Evolutionary conservation across 1,140 invertebrate species (phyloP).

Genomic region (Pissodes strobi): DNA sequence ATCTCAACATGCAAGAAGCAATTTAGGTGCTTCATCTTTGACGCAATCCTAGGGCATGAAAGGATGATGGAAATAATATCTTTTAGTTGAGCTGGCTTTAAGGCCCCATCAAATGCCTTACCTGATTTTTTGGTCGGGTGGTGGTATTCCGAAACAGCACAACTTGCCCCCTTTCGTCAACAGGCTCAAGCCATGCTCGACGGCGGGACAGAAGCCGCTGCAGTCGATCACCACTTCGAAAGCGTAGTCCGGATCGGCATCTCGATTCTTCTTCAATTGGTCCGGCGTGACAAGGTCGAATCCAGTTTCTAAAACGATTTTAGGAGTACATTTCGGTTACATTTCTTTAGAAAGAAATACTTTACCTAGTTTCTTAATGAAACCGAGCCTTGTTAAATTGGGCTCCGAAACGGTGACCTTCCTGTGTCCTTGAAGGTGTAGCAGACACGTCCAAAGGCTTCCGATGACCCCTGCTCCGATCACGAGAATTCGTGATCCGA

Average conservation of each 20-base stretch:
- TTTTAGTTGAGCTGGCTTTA: too few relatives aligned
- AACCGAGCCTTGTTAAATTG: constrained; percentile 60
- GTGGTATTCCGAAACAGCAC: constrained; percentile 63
- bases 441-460: constrained; percentile 66
- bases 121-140: constrained; percentile 57
- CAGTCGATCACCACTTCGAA: constrained; percentile 71
- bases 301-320: constrained; percentile 41
- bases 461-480: constrained; percentile 74
- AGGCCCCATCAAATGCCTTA: constrained; percentile 43
- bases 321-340: background rate
- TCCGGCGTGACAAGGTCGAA: constrained; percentile 59
- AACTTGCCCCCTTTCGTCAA: constrained; percentile 60
- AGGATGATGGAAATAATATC: too few relatives aligned
- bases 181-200: constrained; percentile 59
- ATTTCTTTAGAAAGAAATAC: constrained; percentile 7
- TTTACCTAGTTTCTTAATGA: constrained; percentile 64
- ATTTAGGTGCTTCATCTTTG: too few relatives aligned
- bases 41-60: too few relatives aligned
- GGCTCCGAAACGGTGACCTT: constrained; percentile 70
- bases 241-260: constrained; percentile 43
- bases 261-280: constrained; percentile 59
- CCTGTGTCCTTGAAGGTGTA: constrained; percentile 69
- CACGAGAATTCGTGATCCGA: constrained; percentile 66
- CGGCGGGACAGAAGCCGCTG: constrained; percentile 64
- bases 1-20: too few relatives aligned